phyloP scores from a whole-genome alignment of 2,113 vertebrate genomes.

The Nannobrachium achirus region DNA sequence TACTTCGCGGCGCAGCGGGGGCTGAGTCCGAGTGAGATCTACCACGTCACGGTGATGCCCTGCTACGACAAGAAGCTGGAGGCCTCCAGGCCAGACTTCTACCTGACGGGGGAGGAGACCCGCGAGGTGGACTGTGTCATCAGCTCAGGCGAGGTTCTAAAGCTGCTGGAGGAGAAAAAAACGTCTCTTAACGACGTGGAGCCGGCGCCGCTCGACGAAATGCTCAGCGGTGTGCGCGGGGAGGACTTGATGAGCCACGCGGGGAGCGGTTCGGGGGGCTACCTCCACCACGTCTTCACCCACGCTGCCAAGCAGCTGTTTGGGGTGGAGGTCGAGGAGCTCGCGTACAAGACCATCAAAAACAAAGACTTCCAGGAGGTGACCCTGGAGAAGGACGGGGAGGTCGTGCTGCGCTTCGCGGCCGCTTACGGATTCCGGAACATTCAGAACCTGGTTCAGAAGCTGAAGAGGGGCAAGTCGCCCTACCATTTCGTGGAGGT shows the following conservation, averaged over 20 bases:
- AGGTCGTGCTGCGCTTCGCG: conserved; percentile 87
- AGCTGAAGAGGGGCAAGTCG: conserved; percentile 89
- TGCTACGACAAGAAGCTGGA: conserved; percentile 98
- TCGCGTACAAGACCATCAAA: conserved; percentile 88
- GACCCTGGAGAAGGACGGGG: conserved; percentile 87
- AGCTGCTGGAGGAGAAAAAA: conserved; percentile 88
- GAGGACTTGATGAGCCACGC: conserved; percentile 82
- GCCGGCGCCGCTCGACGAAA: conserved; percentile 80
- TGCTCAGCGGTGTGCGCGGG: conserved; percentile 72
- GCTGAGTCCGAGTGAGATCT: conserved; percentile 84
- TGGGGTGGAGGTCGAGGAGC: conserved; percentile 83
- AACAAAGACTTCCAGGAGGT: conserved; percentile 98
- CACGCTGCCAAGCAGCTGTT: conserved; percentile 89
- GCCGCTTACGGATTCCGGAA: conserved; percentile 93
- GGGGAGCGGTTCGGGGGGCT: conserved; percentile 91
- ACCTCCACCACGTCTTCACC: conserved; percentile 91
- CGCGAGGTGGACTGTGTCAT: conserved; percentile 97
- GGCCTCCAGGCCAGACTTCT: conserved; percentile 93
- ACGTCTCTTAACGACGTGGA: conserved; percentile 83
- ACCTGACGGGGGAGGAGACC: conserved; percentile 81
- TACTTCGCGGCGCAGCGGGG: conserved; percentile 87
- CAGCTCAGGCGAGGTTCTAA: conserved; percentile 93
- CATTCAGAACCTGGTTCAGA: conserved; percentile 97
- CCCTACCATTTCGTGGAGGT: conserved; percentile 95
- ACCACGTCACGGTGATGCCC: conserved; percentile 95